Evolutionary conservation across 2,888 invertebrate species (phyloP), one percentile per base, ranked within the genome.

Genomic region (Rhagium mordax): DNA sequence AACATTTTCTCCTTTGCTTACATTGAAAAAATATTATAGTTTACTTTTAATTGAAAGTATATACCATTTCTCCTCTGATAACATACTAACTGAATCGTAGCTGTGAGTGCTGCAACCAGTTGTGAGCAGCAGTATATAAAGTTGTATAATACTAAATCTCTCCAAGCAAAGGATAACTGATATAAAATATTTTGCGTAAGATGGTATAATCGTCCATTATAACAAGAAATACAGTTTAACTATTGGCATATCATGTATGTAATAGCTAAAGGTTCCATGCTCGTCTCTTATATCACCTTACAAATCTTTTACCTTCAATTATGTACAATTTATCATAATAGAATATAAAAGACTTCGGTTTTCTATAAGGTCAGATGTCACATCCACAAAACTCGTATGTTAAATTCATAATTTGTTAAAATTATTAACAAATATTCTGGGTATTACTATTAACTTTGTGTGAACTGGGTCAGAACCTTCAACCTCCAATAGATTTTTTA

Each of bases 361-460:
- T 64, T 64, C 33, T 33, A 33, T 64, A 51, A 64, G 64, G 64
- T 64, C 64, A 64, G 51, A 27, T 64, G 64, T 64, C 64, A 48
- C 49, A 24, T 20, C 15, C 24, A n/a, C 64, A 24, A 55, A 24
- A 55, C 41, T 24, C 59, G 33, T 21, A 49, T 48, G 48, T 16
- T 64, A 64, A 64, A 64, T 51, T 49, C 15, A 24, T 64, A 64
- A 64, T 64, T 51, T 27, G 49, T 64, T 27, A 49, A 41, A 64
- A 15, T 49, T 48, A 29, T 53, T 41, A 55, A 53, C 33, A 41
- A 65, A 55, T 53, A 65, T 59, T 59, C 18, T n/a, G 10, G 18
- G 49, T 65, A 29, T 53, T 21, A 21, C 65, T 41, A 29, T 51
- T 21, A 29, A 53, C 21, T 10, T 15, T 67, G 51, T 67, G 67